Conservation (phyloP, 2,888 invertebrate species). For the Acanthococcus lagerstroemiae region DNA sequence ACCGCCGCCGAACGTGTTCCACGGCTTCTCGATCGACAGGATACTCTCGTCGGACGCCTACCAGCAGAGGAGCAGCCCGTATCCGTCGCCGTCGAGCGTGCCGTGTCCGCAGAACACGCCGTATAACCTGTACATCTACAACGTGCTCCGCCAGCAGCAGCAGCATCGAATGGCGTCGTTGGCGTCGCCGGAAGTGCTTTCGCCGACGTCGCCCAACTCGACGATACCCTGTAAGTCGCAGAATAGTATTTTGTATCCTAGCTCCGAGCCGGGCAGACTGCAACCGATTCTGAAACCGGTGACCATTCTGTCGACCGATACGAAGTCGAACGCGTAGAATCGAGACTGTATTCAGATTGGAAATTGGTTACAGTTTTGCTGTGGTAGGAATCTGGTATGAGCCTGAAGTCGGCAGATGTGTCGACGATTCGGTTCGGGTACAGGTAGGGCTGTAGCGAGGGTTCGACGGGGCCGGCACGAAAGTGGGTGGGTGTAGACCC, state of each 20-base stretch:
- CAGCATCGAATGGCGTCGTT: background rate
- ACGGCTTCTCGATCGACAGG: constrained; percentile 46
- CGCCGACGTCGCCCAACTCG: too few species aligned
- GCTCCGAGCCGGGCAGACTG: background rate
- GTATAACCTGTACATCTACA: constrained; percentile 4
- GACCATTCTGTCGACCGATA: constrained; percentile 16
- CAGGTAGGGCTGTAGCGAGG: too few species aligned
- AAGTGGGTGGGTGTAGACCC: too few species aligned
- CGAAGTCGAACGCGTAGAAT: background rate
- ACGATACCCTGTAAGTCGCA: too few species aligned
- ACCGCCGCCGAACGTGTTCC: constrained; percentile 32
- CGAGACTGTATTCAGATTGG: background rate
- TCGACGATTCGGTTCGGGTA: too few species aligned
- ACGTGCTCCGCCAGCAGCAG: background rate
- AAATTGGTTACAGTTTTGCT: background rate
- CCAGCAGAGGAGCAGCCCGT: constrained; percentile 19
- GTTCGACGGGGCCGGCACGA: too few species aligned
- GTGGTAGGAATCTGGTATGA: too few species aligned
- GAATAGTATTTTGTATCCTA: background rate
- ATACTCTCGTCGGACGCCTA: constrained; percentile 39
- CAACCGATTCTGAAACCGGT: constrained; percentile 24
- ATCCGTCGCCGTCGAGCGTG: too few species aligned
- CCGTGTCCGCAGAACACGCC: background rate
- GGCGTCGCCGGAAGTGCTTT: background rate
- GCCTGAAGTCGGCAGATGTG: background rate